phyloP scores from a whole-genome alignment of 2,888 invertebrate species.

The Globia sparganii region DNA sequence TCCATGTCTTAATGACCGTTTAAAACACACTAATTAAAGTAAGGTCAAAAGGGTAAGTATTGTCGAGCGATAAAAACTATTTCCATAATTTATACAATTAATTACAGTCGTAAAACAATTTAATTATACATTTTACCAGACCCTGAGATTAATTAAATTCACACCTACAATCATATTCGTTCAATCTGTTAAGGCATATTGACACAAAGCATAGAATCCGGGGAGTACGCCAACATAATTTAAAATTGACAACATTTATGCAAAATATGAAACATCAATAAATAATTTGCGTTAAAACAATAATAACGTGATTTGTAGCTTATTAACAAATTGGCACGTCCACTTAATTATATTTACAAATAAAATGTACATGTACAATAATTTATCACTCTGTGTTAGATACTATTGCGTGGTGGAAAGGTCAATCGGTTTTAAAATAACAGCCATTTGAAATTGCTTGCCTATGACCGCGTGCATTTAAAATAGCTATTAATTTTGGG shows the following conservation, averaged over 20 bases:
- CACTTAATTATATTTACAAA: constrained; percentile 76
- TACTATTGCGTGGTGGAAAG: constrained; percentile 41
- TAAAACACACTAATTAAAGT: neutral
- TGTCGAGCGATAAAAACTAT: neutral
- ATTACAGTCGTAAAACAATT: constrained; percentile 4
- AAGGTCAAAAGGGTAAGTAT: neutral
- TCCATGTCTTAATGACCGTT: neutral
- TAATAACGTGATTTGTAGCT: constrained; percentile 64
- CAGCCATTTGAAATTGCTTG: neutral
- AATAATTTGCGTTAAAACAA: constrained; percentile 60
- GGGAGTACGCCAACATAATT: constrained; percentile 62
- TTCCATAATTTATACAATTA: neutral
- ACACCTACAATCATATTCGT: constrained; percentile 4
- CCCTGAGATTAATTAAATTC: constrained; percentile 4
- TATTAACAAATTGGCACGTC: constrained; percentile 80
- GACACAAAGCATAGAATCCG: constrained; percentile 35
- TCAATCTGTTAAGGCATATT: constrained; percentile 1
- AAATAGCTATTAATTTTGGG: neutral
- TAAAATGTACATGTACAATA: constrained; percentile 60
- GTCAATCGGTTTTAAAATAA: neutral
- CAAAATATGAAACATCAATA: constrained; percentile 68
- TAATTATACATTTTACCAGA: constrained; percentile 3
- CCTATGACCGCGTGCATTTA: neutral
- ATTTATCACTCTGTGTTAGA: constrained; percentile 65
- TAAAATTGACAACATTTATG: constrained; percentile 76